These are phyloP conservation scores for Hippopotamyrus pictus DNA, from an alignment of 2,797 vertebrate genomes.

Conservation along the genomic window DNA sequence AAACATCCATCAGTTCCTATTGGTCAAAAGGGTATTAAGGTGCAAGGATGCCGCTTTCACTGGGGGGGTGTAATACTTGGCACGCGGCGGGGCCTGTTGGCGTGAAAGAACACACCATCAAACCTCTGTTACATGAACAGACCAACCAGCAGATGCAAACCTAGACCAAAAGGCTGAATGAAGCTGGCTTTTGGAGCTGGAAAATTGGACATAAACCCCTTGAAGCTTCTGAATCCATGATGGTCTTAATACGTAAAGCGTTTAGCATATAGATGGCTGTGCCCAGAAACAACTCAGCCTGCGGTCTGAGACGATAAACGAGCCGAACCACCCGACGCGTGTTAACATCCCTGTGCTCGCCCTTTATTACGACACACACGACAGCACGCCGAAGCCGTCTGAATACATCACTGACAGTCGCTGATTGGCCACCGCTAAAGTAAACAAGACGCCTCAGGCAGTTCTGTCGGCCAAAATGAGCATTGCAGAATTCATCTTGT, in stretches of 20 bases:
- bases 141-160: background rate
- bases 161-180: background rate
- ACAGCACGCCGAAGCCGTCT: background rate
- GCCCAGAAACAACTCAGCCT: background rate
- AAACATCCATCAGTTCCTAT: background rate
- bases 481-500: background rate
- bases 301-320: background rate
- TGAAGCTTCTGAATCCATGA: background rate
- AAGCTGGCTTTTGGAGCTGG: background rate
- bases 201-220: background rate
- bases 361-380: background rate
- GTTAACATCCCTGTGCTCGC: background rate
- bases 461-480: background rate
- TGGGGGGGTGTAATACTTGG: background rate
- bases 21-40: background rate
- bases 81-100: background rate
- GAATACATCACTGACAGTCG: background rate
- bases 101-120: constrained; percentile 27
- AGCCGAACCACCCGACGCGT: background rate
- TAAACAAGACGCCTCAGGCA: background rate
- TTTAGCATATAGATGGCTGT: constrained; percentile 19
- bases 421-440: background rate
- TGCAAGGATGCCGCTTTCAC: background rate
- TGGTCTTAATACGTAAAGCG: background rate
- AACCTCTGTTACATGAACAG: constrained; percentile 48